A percentile compares a stretch with the other conserved stretches of the same genome.
These are phyloP conservation scores for Oryzias javanicus DNA, from an alignment of 2,113 vertebrate species.

Conservation along the genomic window DNA sequence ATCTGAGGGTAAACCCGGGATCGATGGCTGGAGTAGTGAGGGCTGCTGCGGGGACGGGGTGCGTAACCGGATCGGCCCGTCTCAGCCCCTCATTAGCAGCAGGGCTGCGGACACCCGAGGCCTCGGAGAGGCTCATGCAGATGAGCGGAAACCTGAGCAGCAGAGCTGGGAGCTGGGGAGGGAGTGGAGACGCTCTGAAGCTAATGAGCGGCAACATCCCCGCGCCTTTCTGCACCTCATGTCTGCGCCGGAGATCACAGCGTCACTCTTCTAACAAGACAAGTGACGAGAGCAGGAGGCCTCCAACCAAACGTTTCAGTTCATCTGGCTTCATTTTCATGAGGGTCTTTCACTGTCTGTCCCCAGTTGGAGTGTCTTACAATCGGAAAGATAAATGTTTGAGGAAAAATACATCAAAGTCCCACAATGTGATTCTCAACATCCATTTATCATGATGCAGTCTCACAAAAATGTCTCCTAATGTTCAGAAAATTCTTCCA, in stretches of 20 bases:
- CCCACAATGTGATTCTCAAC: too few species aligned
- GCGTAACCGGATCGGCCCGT: conserved; percentile 56
- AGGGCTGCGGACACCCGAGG: conserved; percentile 61
- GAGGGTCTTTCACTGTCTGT: too few species aligned
- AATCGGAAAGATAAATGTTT: too few species aligned
- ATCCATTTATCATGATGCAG: too few species aligned
- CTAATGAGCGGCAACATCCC: conserved; percentile 21
- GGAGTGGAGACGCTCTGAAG: conserved; percentile 12
- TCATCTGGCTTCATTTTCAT: too few species aligned
- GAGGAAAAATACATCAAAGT: too few species aligned
- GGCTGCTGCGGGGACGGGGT: conserved; percentile 11
- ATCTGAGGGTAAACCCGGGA: conserved; percentile 50
- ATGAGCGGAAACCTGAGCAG: conserved; percentile 69
- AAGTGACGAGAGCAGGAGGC: background rate
- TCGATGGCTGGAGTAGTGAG: conserved; percentile 50
- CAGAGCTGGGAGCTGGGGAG: conserved; percentile 16
- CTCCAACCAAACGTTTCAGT: too few species aligned
- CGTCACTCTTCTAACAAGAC: background rate
- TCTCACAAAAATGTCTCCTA: too few species aligned
- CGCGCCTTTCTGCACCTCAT: background rate
- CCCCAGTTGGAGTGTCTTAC: too few species aligned
- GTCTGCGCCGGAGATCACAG: background rate
- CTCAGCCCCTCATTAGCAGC: conserved; percentile 62
- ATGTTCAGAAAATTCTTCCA: too few species aligned
- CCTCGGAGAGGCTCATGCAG: conserved; percentile 61